Evolutionary conservation across 2,113 vertebrate genomes (phyloP).

Genomic region (Oncorhynchus mykiss): DNA sequence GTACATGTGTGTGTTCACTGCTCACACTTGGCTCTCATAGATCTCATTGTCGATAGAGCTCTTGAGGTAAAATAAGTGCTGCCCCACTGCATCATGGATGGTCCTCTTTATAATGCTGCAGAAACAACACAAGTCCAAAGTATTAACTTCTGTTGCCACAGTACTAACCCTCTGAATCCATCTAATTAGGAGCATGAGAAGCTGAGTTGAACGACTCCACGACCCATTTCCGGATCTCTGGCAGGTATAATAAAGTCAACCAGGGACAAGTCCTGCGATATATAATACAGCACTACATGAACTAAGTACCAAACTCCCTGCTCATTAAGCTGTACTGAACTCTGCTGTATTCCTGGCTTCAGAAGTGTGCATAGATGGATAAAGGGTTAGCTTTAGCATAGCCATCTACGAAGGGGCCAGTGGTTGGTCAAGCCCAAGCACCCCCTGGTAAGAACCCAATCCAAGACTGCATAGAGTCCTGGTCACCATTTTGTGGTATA

Average conservation of each 20-base stretch:
- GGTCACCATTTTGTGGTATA: too few relatives aligned
- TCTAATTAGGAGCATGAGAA: neutral
- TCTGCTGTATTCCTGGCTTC: neutral
- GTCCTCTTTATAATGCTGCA: conserved; percentile 87
- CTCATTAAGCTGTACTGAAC: neutral
- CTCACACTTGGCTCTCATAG: conserved; percentile 64
- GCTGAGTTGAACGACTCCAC: neutral
- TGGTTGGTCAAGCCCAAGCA: neutral
- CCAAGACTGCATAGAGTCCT: neutral
- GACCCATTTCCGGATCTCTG: neutral
- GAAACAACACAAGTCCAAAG: conserved; percentile 16
- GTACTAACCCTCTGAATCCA: neutral
- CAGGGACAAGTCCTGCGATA: conserved; percentile 1
- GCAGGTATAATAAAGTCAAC: conserved; percentile 12
- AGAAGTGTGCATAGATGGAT: neutral
- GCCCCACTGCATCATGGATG: conserved; percentile 89
- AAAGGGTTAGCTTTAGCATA: neutral
- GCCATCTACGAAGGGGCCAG: too few relatives aligned
- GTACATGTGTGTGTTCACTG: neutral
- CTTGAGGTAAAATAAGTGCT: conserved; percentile 89
- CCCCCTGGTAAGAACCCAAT: neutral
- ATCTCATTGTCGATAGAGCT: conserved; percentile 83
- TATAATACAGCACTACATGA: conserved; percentile 4
- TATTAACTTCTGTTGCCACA: neutral
- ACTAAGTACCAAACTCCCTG: conserved; percentile 3